Conservation (phyloP, 2,797 vertebrate species). For the Pyrocephalus nanus region DNA sequence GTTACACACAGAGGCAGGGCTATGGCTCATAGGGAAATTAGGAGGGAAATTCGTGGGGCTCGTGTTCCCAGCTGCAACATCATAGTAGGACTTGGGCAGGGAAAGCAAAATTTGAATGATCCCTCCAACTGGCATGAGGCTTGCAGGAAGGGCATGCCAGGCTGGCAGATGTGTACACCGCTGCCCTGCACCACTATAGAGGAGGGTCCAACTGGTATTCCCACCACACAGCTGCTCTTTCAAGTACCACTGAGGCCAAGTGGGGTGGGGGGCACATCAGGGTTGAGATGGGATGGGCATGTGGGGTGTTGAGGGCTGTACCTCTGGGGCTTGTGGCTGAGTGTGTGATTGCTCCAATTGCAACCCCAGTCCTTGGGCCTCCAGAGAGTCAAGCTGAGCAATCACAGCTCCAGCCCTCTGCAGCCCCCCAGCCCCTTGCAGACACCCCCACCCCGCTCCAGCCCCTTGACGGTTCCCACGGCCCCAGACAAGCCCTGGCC, state of each 20-base stretch:
- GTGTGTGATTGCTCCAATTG: fast-evolving
- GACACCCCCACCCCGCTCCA: not conserved
- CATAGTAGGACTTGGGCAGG: not conserved
- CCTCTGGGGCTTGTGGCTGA: not conserved
- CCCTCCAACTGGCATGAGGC: fast-evolving
- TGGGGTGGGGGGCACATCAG: not conserved
- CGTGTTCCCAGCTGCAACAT: not conserved
- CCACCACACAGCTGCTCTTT: not conserved
- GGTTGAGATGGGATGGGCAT: fast-evolving
- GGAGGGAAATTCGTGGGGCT: not conserved
- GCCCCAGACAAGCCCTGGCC: not conserved
- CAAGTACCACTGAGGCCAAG: not conserved
- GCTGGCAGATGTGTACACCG: not conserved
- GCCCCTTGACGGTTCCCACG: not conserved
- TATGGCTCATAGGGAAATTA: not conserved
- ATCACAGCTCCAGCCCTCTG: not conserved
- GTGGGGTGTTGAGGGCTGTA: not conserved
- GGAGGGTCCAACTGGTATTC: not conserved
- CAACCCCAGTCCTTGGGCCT: not conserved
- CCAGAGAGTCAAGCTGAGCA: not conserved
- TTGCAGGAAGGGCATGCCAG: not conserved
- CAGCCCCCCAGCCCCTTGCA: not conserved
- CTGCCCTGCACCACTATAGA: fast-evolving
- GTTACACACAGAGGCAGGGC: slow-evolving; percentile 5
- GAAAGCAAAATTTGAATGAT: not conserved